Conservation (phyloP, 2,113 vertebrate genomes). For the Daphoenositta chrysoptera region DNA sequence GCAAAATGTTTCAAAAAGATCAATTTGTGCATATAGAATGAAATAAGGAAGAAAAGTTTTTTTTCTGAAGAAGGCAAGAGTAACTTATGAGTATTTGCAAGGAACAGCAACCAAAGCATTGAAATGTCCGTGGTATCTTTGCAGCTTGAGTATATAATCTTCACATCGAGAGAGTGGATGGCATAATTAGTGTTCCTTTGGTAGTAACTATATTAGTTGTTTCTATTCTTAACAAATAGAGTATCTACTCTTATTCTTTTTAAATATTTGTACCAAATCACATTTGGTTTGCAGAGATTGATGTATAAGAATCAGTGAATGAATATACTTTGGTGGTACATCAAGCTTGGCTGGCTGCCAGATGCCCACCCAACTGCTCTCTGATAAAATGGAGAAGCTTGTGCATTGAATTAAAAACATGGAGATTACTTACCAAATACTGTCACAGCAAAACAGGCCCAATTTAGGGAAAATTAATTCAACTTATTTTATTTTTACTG, state of each 20-base stretch:
- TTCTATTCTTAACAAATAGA: background rate
- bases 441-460: background rate
- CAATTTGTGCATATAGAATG: background rate
- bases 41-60: background rate
- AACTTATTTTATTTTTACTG: background rate
- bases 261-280: background rate
- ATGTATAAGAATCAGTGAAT: background rate
- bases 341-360: background rate
- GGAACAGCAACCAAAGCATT: background rate
- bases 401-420: background rate
- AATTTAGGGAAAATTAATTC: background rate
- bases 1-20: background rate
- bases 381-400: background rate
- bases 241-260: background rate
- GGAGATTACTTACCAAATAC: background rate
- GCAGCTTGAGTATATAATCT: background rate
- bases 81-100: background rate
- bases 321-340: background rate
- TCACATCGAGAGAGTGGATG: background rate
- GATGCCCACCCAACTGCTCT: background rate
- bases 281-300: background rate
- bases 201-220: background rate
- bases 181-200: background rate
- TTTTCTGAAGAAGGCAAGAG: background rate
- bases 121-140: background rate